These are phyloP conservation scores for Gracilinanus agilis DNA, from an alignment of 2,113 vertebrate species.

Conservation along the genomic window DNA sequence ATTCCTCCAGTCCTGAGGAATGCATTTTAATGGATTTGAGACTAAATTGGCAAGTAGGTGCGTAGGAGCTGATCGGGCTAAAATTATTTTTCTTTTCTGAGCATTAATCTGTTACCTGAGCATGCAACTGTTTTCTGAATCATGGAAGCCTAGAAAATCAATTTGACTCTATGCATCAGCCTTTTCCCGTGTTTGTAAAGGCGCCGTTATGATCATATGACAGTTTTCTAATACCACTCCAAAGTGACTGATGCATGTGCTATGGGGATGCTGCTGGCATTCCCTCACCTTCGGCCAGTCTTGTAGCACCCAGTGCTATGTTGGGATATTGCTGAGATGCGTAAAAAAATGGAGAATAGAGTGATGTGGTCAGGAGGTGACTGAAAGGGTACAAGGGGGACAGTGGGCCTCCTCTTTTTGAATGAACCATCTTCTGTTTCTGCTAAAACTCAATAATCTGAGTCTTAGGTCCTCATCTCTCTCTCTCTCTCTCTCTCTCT, in stretches of 20 bases:
- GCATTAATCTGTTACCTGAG: background rate
- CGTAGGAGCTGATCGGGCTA: background rate
- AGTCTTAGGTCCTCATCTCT: too few relatives aligned
- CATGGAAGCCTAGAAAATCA: background rate
- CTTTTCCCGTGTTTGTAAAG: background rate
- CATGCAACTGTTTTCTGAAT: background rate
- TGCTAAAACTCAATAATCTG: background rate
- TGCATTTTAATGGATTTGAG: background rate
- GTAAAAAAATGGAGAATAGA: background rate
- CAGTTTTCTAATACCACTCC: background rate
- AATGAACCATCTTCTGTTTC: background rate
- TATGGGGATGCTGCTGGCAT: background rate
- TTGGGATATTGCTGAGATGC: background rate
- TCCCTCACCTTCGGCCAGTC: background rate
- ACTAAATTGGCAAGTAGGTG: background rate
- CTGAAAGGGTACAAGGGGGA: background rate
- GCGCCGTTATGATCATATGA: background rate
- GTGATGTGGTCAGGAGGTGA: background rate
- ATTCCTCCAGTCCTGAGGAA: background rate
- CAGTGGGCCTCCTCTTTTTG: background rate
- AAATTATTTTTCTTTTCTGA: background rate
- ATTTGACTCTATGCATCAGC: background rate
- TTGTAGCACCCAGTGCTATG: background rate
- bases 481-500: background rate
- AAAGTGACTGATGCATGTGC: background rate